phyloP scores from a whole-genome alignment of 2,888 invertebrate species.

The Volucella bombylans region DNA sequence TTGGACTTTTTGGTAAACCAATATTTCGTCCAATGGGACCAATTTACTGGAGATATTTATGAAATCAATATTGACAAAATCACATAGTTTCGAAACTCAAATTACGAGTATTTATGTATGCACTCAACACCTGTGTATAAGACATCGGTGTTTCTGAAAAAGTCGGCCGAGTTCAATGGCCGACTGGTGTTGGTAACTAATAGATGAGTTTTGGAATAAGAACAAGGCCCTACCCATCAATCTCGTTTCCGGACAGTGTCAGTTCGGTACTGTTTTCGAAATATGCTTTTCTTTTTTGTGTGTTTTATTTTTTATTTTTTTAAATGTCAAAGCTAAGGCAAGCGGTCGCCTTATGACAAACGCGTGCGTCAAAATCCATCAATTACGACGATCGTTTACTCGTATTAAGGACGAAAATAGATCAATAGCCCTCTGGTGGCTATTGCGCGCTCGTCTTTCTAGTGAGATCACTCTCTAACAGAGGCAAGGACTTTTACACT shows the following conservation, averaged over 20 bases:
- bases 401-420: constrained; percentile 65
- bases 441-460: constrained; percentile 22
- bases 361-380: constrained; percentile 61
- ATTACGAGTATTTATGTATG: constrained; percentile 25
- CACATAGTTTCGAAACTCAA: constrained; percentile 1
- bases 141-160: constrained; percentile 25
- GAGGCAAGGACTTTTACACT: constrained; percentile 66
- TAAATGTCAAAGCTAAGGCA: constrained; percentile 40
- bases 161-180: constrained; percentile 66
- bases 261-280: constrained; percentile 46
- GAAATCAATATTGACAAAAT: not conserved
- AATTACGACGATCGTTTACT: constrained; percentile 52
- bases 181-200: constrained; percentile 47
- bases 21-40: constrained; percentile 14
- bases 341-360: constrained; percentile 37
- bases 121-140: constrained; percentile 54
- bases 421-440: constrained; percentile 48
- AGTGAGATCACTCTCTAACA: constrained; percentile 34
- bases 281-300: constrained; percentile 25
- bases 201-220: constrained; percentile 49
- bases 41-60: constrained; percentile 9
- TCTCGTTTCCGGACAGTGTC: constrained; percentile 69
- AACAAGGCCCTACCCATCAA: constrained; percentile 48
- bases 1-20: constrained; percentile 17
- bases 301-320: constrained; percentile 10